These are phyloP conservation scores for Lepus europaeus DNA, from an alignment of 2,113 vertebrate species.

Conservation along the genomic window DNA sequence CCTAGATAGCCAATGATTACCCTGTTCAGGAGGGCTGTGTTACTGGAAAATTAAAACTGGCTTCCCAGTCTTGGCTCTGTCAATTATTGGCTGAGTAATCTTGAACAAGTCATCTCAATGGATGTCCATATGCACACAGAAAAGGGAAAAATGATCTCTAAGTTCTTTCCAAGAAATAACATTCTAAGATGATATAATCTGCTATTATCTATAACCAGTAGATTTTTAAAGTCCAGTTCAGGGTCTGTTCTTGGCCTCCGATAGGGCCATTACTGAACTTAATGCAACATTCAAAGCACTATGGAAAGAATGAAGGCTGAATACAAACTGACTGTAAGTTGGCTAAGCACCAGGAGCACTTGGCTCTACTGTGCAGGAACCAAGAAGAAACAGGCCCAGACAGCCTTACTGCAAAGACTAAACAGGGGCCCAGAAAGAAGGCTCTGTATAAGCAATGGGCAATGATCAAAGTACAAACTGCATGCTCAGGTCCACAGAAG, in stretches of 20 bases:
- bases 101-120: background rate
- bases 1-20: background rate
- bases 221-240: background rate
- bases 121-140: background rate
- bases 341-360: background rate
- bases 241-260: background rate
- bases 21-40: background rate
- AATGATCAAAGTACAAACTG: background rate
- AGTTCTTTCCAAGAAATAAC: background rate
- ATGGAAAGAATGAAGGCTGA: background rate
- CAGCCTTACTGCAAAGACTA: background rate
- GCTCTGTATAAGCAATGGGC: background rate
- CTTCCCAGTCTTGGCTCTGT: background rate
- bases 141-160: background rate
- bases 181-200: background rate
- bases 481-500: background rate
- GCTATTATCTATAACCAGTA: background rate
- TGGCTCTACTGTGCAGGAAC: background rate
- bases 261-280: background rate
- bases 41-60: background rate
- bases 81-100: background rate
- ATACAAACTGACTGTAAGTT: background rate
- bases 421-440: background rate
- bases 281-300: conserved; percentile 6
- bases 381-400: background rate